These are phyloP conservation scores for Nematostella vectensis DNA, from an alignment of 92 coral and sea anemone species.

Conservation along the genomic window DNA sequence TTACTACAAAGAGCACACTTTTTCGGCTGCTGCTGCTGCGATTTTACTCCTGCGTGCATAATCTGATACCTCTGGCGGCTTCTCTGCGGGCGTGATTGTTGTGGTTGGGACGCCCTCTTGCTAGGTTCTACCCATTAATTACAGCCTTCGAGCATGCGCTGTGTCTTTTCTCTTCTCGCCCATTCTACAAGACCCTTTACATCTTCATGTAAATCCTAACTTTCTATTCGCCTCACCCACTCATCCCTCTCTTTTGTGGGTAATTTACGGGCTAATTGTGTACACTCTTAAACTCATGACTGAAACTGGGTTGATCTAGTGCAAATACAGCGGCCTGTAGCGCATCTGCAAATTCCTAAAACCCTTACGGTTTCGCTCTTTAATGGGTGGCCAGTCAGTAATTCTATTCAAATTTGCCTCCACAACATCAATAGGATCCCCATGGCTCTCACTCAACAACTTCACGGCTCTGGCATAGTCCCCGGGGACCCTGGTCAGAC, in stretches of 20 bases:
- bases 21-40: neutral
- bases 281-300: slow-evolving; percentile 1
- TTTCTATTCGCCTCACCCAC: neutral
- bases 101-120: no score
- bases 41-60: neutral
- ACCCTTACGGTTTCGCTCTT: slow-evolving; percentile 22
- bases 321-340: slow-evolving; percentile 45
- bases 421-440: slow-evolving; percentile 43
- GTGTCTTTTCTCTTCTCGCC: neutral
- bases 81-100: neutral
- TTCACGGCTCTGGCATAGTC: slow-evolving; percentile 31
- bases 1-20: no score
- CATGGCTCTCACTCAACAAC: slow-evolving; percentile 31
- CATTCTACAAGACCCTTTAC: neutral
- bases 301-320: slow-evolving; percentile 26
- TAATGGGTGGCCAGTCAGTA: slow-evolving; percentile 23
- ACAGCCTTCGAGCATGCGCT: neutral
- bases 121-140: no score
- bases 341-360: slow-evolving; percentile 26
- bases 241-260: neutral
- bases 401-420: slow-evolving; percentile 36
- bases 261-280: neutral
- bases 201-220: neutral
- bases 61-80: neutral
- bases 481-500: slow-evolving; percentile 33